A percentile compares a stretch with the other conserved stretches of the same genome.
Conservation (phyloP, 2,113 vertebrate genomes). For the Actinemys pallida region DNA sequence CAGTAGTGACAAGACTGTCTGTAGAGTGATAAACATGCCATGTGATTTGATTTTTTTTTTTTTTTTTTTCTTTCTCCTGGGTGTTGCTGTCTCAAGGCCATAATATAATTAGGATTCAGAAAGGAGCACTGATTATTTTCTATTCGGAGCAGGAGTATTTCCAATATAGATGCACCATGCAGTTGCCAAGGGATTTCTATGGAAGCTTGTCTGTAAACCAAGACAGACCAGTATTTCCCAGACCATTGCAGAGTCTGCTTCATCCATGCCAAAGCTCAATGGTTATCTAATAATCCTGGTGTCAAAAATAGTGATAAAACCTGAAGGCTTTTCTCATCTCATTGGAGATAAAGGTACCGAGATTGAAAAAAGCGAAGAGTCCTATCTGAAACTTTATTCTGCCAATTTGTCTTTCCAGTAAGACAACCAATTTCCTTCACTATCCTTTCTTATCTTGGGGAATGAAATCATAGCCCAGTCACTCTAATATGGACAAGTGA, state of each 20-base stretch:
- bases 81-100: not conserved
- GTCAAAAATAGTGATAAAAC: not conserved
- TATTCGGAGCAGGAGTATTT: not conserved
- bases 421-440: not conserved
- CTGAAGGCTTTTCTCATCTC: not conserved
- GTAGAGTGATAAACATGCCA: not conserved
- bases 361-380: not conserved
- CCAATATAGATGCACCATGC: not conserved
- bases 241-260: not conserved
- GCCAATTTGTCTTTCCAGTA: not conserved
- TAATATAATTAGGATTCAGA: not conserved
- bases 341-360: accelerated
- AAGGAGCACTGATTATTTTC: not conserved
- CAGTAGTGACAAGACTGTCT: not conserved
- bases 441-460: accelerated
- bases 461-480: not conserved
- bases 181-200: not conserved
- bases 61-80: not conserved
- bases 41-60: not conserved
- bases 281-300: accelerated
- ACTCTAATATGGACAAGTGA: not conserved
- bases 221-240: not conserved
- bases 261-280: not conserved
- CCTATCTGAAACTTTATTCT: not conserved
- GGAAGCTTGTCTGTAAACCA: not conserved